phyloP scores from a whole-genome alignment of 2,888 invertebrate genomes.

The Lasioglossum oenotherae region DNA sequence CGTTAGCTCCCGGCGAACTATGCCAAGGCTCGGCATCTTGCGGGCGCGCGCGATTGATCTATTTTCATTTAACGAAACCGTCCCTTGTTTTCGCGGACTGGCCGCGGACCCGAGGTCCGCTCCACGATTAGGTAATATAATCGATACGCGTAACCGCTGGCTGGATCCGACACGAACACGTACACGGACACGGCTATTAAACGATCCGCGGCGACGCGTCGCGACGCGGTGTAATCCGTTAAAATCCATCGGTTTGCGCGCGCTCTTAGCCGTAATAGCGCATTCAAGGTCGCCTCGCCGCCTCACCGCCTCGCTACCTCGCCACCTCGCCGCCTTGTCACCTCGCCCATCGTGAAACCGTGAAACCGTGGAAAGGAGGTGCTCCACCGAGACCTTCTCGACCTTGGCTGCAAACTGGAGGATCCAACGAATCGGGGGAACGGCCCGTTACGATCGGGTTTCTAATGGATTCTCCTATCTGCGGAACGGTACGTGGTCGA shows the following conservation, averaged over 20 bases:
- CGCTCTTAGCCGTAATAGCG: constrained; percentile 60
- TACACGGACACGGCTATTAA: constrained; percentile 12
- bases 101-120: no score
- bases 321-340: background rate
- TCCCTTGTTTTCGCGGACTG: background rate
- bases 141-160: constrained; percentile 19
- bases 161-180: background rate
- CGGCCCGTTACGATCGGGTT: constrained; percentile 14
- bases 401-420: constrained; percentile 31
- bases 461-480: background rate
- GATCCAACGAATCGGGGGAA: constrained; percentile 28
- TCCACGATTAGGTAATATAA: constrained; percentile 36
- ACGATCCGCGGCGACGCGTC: background rate
- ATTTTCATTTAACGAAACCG: constrained; percentile 19
- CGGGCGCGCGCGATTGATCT: constrained; percentile 29
- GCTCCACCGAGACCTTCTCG: constrained; percentile 28
- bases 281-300: constrained; percentile 58
- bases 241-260: constrained; percentile 35
- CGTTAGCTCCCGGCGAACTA: constrained; percentile 26
- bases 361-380: constrained; percentile 21
- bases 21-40: constrained; percentile 29
- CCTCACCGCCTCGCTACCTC: background rate
- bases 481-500: background rate
- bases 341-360: background rate
- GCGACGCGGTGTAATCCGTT: constrained; percentile 18